Conservation (phyloP, 2,888 invertebrate genomes). For the Andrena haemorrhoa region DNA sequence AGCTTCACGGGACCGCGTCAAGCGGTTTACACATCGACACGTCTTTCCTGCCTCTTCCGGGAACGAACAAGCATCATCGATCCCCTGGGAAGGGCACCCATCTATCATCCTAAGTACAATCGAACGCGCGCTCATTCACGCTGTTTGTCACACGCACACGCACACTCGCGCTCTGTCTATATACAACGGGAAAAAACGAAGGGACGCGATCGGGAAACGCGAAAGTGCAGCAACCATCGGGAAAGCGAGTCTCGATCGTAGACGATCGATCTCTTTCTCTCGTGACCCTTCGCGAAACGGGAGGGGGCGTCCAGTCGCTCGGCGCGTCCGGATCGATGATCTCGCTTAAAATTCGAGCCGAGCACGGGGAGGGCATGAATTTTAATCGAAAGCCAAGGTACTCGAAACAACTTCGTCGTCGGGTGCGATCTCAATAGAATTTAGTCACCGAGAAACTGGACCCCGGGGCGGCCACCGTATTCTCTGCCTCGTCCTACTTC, state of each 20-base stretch:
- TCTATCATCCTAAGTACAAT: slow-evolving; percentile 54
- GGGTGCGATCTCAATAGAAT: slow-evolving; percentile 9
- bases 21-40: slow-evolving; percentile 68
- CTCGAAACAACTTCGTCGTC: slow-evolving; percentile 21
- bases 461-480: not conserved
- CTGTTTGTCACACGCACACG: slow-evolving; percentile 53
- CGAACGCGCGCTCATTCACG: slow-evolving; percentile 27
- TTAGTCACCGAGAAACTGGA: slow-evolving; percentile 39
- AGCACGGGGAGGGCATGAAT: slow-evolving; percentile 33
- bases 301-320: slow-evolving; percentile 37
- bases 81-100: slow-evolving; percentile 31
- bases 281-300: slow-evolving; percentile 12
- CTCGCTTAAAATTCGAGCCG: slow-evolving; percentile 49
- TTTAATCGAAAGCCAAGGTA: slow-evolving; percentile 50
- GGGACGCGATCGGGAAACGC: not conserved
- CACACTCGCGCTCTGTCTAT: slow-evolving; percentile 26
- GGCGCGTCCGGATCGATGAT: slow-evolving; percentile 30
- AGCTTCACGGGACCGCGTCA: slow-evolving; percentile 82
- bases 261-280: slow-evolving; percentile 13
- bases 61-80: slow-evolving; percentile 13
- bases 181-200: slow-evolving; percentile 45
- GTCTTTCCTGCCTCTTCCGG: slow-evolving; percentile 26
- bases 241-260: not conserved
- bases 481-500: slow-evolving; percentile 12
- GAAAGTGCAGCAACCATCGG: slow-evolving; percentile 40